phyloP scores from a whole-genome alignment of 1,140 invertebrate species.

The Drosophila arawakana region DNA sequence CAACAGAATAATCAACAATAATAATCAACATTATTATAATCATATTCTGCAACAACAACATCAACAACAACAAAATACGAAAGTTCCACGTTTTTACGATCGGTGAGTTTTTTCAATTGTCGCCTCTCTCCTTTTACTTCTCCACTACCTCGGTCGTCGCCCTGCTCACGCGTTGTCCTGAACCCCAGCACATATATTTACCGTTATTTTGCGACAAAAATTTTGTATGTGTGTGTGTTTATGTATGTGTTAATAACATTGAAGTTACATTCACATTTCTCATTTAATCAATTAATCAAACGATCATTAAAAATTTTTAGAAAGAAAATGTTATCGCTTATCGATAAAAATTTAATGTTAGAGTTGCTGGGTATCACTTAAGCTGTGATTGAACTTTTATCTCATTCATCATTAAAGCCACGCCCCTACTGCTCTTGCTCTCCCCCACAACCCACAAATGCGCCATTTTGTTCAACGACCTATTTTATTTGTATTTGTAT shows the following conservation, averaged over 20 bases:
- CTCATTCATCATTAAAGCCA: constrained; percentile 5
- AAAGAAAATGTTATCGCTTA: not conserved
- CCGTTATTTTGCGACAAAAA: not conserved
- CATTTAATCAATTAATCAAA: not conserved
- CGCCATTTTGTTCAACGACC: constrained; percentile 22
- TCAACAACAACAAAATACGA: constrained; percentile 38
- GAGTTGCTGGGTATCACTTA: not conserved
- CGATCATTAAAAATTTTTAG: not conserved
- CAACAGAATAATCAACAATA: constrained; percentile 40
- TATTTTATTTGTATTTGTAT: constrained; percentile 8
- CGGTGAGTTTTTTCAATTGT: constrained; percentile 43
- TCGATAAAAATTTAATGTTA: not conserved
- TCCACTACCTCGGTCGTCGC: not conserved
- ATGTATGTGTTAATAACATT: not conserved
- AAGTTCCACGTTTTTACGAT: constrained; percentile 49
- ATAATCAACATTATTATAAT: constrained; percentile 35
- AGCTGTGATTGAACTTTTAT: not conserved
- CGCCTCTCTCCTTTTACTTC: not conserved
- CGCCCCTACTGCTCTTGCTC: not conserved
- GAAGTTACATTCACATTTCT: not conserved
- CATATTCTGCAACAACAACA: constrained; percentile 28
- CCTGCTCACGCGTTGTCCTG: not conserved
- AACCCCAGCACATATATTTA: not conserved
- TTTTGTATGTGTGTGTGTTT: not conserved
- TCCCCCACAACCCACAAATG: not conserved